Percentiles rank a stretch among this genome's conserved stretches.
phyloP scores from a whole-genome alignment of 1,140 invertebrate species.

The Atta texana region DNA sequence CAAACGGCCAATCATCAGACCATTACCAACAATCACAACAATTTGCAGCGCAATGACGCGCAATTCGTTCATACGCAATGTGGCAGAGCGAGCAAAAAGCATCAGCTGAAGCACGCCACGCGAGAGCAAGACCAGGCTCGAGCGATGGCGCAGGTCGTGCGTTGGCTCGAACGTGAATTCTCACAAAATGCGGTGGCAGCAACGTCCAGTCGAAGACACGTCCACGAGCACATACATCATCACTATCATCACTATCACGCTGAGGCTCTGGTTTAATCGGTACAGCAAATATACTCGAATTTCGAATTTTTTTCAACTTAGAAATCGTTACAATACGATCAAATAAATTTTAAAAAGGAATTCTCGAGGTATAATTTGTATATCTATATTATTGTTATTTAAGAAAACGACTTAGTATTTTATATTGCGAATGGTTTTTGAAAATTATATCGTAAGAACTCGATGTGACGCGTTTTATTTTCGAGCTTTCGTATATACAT shows the following conservation, averaged over 20 bases:
- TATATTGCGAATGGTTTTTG: constrained; percentile 25
- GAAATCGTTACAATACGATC: neutral
- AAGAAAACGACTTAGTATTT: neutral
- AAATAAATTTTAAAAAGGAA: constrained; percentile 21
- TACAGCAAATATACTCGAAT: neutral
- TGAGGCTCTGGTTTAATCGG: constrained; percentile 80
- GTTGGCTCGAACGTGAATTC: constrained; percentile 88
- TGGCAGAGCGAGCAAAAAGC: constrained; percentile 83
- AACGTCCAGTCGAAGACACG: constrained; percentile 86
- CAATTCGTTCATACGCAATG: constrained; percentile 76
- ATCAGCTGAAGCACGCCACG: constrained; percentile 89
- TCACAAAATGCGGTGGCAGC: constrained; percentile 81
- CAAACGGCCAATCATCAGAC: constrained; percentile 62
- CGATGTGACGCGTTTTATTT: constrained; percentile 17
- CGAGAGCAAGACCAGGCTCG: constrained; percentile 90
- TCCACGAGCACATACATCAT: constrained; percentile 94
- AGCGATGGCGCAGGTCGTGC: constrained; percentile 90
- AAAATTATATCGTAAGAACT: constrained; percentile 32
- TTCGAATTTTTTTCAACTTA: neutral
- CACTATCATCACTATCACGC: constrained; percentile 92
- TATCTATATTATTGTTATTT: constrained; percentile 27
- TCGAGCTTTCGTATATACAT: neutral
- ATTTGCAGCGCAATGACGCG: constrained; percentile 77
- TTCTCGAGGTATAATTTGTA: neutral
- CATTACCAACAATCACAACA: constrained; percentile 74